Percentiles rank a stretch among this genome's conserved stretches.
These are phyloP conservation scores for Lagopus muta DNA, from an alignment of 2,113 vertebrate species.

Conservation along the genomic window DNA sequence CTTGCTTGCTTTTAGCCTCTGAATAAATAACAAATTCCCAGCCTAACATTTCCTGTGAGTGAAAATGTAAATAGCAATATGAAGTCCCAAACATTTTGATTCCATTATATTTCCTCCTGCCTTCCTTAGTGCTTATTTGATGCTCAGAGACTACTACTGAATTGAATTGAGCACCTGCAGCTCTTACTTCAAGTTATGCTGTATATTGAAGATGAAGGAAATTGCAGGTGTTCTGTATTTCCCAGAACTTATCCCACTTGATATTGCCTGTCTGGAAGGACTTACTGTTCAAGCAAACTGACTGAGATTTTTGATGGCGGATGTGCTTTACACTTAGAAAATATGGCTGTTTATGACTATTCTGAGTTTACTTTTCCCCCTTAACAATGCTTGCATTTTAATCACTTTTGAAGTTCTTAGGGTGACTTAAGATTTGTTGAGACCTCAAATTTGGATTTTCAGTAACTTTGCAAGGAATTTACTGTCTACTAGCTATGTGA, in stretches of 20 bases:
- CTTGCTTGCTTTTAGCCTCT: conserved; percentile 12
- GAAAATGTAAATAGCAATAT: conserved; percentile 14
- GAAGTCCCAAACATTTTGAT: conserved; percentile 17
- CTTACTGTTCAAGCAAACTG: conserved; percentile 19
- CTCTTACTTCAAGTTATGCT: background rate
- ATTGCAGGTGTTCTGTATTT: conserved; percentile 1
- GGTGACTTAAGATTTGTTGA: background rate
- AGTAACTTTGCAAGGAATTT: background rate
- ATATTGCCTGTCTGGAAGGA: background rate
- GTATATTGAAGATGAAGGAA: conserved; percentile 8
- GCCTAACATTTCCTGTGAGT: conserved; percentile 5
- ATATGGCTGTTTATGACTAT: background rate
- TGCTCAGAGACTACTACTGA: background rate
- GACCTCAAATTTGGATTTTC: background rate
- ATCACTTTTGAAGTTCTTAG: conserved; percentile 7
- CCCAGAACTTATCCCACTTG: background rate
- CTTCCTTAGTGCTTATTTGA: background rate
- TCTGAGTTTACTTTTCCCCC: background rate
- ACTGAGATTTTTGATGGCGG: background rate
- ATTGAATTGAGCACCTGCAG: conserved; percentile 51
- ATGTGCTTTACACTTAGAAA: background rate
- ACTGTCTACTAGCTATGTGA: background rate
- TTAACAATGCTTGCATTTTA: background rate
- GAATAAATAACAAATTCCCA: conserved; percentile 1
- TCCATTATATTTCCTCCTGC: background rate